Evolutionary conservation across 2,113 vertebrate genomes (phyloP).

Genomic region (Pantherophis guttatus): DNA sequence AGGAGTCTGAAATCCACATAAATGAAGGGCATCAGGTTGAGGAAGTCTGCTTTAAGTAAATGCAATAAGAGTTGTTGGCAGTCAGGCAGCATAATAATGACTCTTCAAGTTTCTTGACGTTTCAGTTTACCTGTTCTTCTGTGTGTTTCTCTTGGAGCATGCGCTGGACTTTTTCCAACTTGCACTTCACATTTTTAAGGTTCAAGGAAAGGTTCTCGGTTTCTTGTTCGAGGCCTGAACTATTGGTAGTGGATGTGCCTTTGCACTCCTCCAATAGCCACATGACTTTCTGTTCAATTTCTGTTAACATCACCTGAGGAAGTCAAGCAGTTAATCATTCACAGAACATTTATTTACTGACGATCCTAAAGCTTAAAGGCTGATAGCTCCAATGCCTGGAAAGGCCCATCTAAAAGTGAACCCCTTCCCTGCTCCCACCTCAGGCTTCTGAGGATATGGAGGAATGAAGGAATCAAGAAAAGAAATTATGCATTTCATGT

Average conservation of each 20-base stretch:
- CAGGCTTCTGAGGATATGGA: not conserved
- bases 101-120: not conserved
- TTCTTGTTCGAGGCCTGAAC: constrained; percentile 64
- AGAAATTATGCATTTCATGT: not conserved
- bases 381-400: not conserved
- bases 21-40: not conserved
- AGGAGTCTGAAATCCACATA: not conserved
- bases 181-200: constrained; percentile 80
- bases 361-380: not conserved
- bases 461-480: not conserved
- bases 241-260: constrained; percentile 49
- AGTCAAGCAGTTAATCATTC: constrained; percentile 35
- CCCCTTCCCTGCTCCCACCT: too few species aligned
- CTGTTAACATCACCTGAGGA: constrained; percentile 80
- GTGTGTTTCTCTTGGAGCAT: constrained; percentile 77
- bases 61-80: not conserved
- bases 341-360: constrained; percentile 12
- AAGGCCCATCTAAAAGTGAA: not conserved
- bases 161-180: constrained; percentile 81
- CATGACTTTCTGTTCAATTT: constrained; percentile 84
- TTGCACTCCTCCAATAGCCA: constrained; percentile 64
- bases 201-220: constrained; percentile 77
- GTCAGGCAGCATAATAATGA: not conserved
- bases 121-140: constrained; percentile 69
- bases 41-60: not conserved